phyloP scores from a whole-genome alignment of 1,140 invertebrate species.

The Caenorhabditis remanei region DNA sequence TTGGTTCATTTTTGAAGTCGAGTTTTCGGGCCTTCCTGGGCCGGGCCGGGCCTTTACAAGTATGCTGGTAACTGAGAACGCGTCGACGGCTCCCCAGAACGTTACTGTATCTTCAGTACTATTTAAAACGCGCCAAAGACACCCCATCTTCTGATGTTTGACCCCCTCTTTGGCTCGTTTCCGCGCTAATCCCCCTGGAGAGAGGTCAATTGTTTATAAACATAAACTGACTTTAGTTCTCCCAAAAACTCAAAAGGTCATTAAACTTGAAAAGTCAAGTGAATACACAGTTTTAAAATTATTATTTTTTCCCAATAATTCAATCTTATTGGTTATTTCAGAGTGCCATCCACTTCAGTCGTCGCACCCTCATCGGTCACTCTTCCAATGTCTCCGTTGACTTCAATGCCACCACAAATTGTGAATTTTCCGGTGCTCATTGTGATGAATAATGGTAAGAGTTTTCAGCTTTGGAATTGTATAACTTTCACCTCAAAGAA shows the following conservation, averaged over 20 bases:
- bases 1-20: too few species aligned
- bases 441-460: slow-evolving; percentile 29
- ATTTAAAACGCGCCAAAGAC: too few species aligned
- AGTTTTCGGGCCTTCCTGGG: too few species aligned
- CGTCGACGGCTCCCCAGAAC: too few species aligned
- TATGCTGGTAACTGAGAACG: too few species aligned
- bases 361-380: slow-evolving; percentile 36
- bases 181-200: not conserved
- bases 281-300: not conserved
- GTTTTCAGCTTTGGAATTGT: not conserved
- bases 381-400: slow-evolving; percentile 40
- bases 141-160: not conserved
- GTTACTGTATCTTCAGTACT: too few species aligned
- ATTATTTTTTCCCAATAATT: too few species aligned
- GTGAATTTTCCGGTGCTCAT: not conserved
- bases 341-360: slow-evolving; percentile 55
- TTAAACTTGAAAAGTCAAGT: not conserved
- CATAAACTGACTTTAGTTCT: too few species aligned
- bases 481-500: too few species aligned
- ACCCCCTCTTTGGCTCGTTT: not conserved
- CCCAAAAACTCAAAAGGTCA: too few species aligned
- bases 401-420: not conserved
- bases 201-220: too few species aligned
- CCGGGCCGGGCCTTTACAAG: too few species aligned
- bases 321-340: not conserved